A percentile compares a stretch with the other conserved stretches of the same genome.
Conservation (phyloP, 1,140 invertebrate species). For the Drosophila mauritiana region DNA sequence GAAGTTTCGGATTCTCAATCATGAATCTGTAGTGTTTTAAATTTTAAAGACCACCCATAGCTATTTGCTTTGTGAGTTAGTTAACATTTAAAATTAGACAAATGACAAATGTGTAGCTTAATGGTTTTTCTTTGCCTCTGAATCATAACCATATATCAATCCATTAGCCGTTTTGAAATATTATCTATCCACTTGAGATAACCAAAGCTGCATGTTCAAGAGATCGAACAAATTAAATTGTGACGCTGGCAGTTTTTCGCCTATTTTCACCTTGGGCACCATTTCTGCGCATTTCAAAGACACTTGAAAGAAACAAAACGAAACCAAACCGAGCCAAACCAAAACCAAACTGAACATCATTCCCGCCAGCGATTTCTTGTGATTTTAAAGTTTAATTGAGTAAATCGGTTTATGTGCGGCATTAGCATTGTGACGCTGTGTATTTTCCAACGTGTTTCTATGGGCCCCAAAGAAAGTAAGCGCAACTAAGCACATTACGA, state of each 20-base stretch:
- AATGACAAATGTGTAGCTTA: slow-evolving; percentile 1
- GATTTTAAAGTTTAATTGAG: slow-evolving; percentile 75
- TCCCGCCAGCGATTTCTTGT: slow-evolving; percentile 36
- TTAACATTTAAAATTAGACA: slow-evolving; percentile 8
- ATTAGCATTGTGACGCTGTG: slow-evolving; percentile 59
- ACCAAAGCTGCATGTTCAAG: slow-evolving; percentile 62
- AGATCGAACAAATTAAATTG: slow-evolving; percentile 51
- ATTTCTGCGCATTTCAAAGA: slow-evolving; percentile 5
- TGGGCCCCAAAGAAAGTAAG: slow-evolving; percentile 71
- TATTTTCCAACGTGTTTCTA: slow-evolving; percentile 8
- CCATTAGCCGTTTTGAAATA: slow-evolving; percentile 28
- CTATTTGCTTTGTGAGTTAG: background rate
- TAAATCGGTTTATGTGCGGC: slow-evolving; percentile 78
- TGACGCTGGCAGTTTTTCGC: slow-evolving; percentile 56
- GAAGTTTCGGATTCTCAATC: background rate
- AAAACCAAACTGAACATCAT: slow-evolving; percentile 20
- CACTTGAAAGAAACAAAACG: slow-evolving; percentile 21
- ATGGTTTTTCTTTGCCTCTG: slow-evolving; percentile 9
- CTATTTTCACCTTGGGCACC: slow-evolving; percentile 14
- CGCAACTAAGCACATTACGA: slow-evolving; percentile 80
- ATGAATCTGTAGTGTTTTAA: too few relatives aligned
- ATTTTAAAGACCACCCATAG: background rate
- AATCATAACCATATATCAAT: background rate
- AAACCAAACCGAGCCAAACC: slow-evolving; percentile 27
- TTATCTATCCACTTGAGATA: slow-evolving; percentile 24